Evolutionary conservation across 2,888 invertebrate species (phyloP).

Genomic region (Tetragonisca angustula): DNA sequence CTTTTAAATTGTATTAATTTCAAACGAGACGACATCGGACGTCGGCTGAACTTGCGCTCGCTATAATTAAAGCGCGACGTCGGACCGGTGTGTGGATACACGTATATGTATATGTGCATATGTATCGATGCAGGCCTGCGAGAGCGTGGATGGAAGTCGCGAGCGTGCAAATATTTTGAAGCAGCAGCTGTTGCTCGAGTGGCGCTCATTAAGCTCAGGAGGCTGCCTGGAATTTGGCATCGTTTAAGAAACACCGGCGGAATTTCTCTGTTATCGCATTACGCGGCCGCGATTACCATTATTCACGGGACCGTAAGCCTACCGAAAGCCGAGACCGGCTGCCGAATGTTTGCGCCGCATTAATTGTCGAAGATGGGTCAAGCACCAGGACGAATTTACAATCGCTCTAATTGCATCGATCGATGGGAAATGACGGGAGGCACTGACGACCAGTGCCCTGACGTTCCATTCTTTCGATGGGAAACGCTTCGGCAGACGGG

Average conservation of each 20-base stretch:
- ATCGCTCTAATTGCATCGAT: slow-evolving; percentile 47
- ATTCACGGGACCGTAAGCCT: slow-evolving; percentile 8
- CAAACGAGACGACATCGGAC: slow-evolving; percentile 32
- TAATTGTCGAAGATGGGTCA: slow-evolving; percentile 36
- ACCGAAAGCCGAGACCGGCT: background rate
- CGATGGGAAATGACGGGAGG: slow-evolving; percentile 25
- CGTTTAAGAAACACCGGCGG: slow-evolving; percentile 25
- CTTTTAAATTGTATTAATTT: slow-evolving; percentile 52
- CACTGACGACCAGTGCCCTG: background rate
- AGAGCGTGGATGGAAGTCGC: background rate
- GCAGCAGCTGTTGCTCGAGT: slow-evolving; percentile 48
- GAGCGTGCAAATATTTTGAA: slow-evolving; percentile 34
- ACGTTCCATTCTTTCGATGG: slow-evolving; percentile 13
- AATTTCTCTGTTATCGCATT: slow-evolving; percentile 27
- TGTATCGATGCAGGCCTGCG: slow-evolving; percentile 22
- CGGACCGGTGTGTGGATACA: background rate
- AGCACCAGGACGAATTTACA: slow-evolving; percentile 30
- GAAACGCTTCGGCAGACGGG: background rate
- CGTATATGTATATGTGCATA: no score
- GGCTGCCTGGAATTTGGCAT: slow-evolving; percentile 15
- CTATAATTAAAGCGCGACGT: slow-evolving; percentile 44
- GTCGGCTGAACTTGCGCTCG: slow-evolving; percentile 41
- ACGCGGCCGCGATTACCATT: slow-evolving; percentile 33
- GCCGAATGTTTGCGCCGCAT: slow-evolving; percentile 36
- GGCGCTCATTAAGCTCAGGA: slow-evolving; percentile 37